Base-by-base conservation (phyloP, 2,797 vertebrate genomes). In the Neoniphon sammara region DNA sequence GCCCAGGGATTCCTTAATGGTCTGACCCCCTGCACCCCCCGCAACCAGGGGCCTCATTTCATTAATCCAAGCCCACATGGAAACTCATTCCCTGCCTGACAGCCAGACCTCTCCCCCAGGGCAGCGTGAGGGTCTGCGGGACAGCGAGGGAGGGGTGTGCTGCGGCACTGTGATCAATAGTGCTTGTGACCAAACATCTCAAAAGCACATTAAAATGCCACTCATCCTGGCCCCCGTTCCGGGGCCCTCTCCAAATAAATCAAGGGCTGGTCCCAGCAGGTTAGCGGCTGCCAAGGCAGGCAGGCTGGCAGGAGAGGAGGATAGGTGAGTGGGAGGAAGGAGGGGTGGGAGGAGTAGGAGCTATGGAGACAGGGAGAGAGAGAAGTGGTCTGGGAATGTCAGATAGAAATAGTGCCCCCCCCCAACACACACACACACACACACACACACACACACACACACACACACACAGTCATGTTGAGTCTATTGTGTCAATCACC, bases 121-220 rank as follows among this genome's bases (percentile, higher is more conserved):
- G 90, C 81, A 69, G 74, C 42, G 7, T 42, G 70, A 82, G 85
- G 80, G 87, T 90, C 82, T 73, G 76, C 11, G 76, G 89, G 87
- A 86, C 84, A 76, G 88, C 64, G 78, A 65, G 81, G 83, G 83
- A 75, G 77, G 72, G 53, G 70, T 31, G 70, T 36, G 76, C 81
- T 84, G 88, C 86, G 30, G 86, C 88, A 75, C 85, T 65, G 86
- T 94, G 92, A 95, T 94, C 93, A 94, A 94, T 94, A 94, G 92
- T 86, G 92, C 93, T 93, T 93, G 92, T 93, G 93, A 94, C 93
- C 93, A 94, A 94, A 94, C 93, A 94, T 93, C 88, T 93, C 90
- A 91, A 94, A 95, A 94, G 91, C 93, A 93, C 93, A 94, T 94
- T 95, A 94, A 95, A 94, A 93, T 91, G 94, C 93, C 94, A 94